These are phyloP conservation scores for Phrynocephalus guinanensis DNA, from an alignment of 2,797 vertebrate species.

Conservation along the genomic window DNA sequence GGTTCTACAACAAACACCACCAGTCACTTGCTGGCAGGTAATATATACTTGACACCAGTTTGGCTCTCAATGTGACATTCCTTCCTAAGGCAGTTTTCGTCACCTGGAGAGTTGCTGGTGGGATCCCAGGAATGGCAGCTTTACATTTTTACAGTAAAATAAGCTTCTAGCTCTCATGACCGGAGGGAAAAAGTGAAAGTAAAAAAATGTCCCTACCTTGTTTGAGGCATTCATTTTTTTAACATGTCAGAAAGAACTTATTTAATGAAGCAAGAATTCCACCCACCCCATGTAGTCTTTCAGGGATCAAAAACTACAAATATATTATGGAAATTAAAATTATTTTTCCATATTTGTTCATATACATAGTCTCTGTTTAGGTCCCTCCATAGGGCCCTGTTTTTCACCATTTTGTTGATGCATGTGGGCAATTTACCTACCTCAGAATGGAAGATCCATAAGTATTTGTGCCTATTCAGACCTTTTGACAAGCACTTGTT, in stretches of 20 bases:
- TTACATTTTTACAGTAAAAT: neutral
- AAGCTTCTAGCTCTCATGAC: neutral
- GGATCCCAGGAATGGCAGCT: neutral
- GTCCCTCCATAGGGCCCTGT: no score
- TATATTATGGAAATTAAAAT: neutral
- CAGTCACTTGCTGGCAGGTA: conserved; percentile 56
- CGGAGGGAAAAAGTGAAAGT: neutral
- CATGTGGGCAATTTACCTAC: no score
- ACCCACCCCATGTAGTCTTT: neutral
- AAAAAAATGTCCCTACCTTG: no score
- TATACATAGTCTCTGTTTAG: neutral
- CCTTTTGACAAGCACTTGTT: neutral
- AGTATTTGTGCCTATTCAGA: neutral
- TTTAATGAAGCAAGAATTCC: neutral
- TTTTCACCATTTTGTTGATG: neutral
- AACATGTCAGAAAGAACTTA: neutral
- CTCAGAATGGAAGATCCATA: neutral
- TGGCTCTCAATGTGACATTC: conserved; percentile 48
- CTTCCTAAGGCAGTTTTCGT: neutral
- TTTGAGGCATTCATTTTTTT: neutral
- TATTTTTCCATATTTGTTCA: neutral
- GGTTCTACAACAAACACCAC: conserved; percentile 70
- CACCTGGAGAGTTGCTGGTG: neutral
- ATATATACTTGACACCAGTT: conserved; percentile 60
- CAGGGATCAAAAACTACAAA: neutral